Conservation (phyloP, 2,113 vertebrate species). For the Sakesphorus luctuosus region DNA sequence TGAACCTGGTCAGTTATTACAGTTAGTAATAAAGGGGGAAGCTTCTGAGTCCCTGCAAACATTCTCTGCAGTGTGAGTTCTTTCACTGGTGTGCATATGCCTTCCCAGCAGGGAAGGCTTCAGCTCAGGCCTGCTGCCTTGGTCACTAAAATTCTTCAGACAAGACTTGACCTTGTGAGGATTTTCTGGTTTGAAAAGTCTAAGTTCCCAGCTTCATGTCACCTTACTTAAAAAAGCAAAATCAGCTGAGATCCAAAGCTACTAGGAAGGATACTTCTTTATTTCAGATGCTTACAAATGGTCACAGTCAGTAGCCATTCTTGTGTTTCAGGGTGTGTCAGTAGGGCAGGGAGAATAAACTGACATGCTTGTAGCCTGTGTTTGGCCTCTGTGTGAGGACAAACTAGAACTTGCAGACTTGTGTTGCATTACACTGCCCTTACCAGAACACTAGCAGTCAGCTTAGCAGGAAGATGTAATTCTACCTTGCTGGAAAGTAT, state of each 20-base stretch:
- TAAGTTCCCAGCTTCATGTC: background rate
- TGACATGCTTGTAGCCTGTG: background rate
- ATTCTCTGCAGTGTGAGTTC: background rate
- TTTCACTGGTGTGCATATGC: background rate
- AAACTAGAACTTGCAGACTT: background rate
- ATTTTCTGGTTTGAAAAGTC: background rate
- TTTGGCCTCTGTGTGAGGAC: background rate
- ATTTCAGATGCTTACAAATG: background rate
- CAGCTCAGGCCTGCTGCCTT: background rate
- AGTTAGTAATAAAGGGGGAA: background rate
- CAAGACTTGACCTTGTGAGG: background rate
- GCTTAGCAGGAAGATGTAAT: constrained; percentile 2
- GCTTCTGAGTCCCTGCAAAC: background rate
- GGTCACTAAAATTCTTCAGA: background rate
- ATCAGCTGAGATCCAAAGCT: background rate
- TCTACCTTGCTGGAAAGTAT: background rate
- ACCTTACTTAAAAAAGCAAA: background rate
- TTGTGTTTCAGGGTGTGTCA: background rate
- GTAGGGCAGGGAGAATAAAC: background rate
- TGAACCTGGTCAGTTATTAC: background rate
- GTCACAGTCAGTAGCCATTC: background rate
- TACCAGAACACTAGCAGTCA: background rate
- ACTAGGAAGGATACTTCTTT: background rate
- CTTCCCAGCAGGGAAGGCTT: background rate
- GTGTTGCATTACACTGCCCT: background rate